A percentile compares a stretch with the other conserved stretches of the same genome.
Evolutionary conservation across 2,113 vertebrate genomes (phyloP).

Genomic region (Jacana jacana): DNA sequence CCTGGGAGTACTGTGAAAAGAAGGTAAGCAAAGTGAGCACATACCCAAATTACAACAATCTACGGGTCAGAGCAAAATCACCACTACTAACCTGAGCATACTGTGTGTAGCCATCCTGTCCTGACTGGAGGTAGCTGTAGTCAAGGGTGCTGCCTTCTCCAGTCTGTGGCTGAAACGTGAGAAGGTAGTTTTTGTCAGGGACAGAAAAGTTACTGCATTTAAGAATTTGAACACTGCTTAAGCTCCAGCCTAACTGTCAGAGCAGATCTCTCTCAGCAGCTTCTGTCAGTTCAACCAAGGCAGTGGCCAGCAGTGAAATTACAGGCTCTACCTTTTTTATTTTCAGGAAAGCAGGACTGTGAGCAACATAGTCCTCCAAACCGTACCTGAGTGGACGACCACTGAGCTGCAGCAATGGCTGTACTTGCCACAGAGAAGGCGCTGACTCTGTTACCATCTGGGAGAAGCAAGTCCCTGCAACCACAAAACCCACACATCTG

Average conservation of each 20-base stretch:
- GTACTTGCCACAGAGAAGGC: slow-evolving; percentile 78
- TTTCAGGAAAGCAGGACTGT: neutral
- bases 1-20: slow-evolving; percentile 77
- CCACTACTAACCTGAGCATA: slow-evolving; percentile 83
- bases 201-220: neutral
- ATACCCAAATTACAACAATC: neutral
- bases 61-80: neutral
- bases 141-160: slow-evolving; percentile 85
- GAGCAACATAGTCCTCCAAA: neutral
- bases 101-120: slow-evolving; percentile 85
- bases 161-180: slow-evolving; percentile 81
- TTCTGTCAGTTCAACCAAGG: neutral
- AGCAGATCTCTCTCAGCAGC: neutral
- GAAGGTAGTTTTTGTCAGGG: neutral
- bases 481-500: neutral
- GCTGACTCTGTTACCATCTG: slow-evolving; percentile 94
- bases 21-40: neutral
- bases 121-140: slow-evolving; percentile 87
- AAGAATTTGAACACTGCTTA: neutral
- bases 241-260: neutral
- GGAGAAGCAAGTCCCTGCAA: slow-evolving; percentile 90
- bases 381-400: slow-evolving; percentile 95
- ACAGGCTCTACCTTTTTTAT: fast-evolving
- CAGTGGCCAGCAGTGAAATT: neutral
- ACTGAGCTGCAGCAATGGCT: slow-evolving; percentile 91